These are phyloP conservation scores for Argopecten irradians DNA, from an alignment of 1,140 invertebrate species.

Conservation along the genomic window DNA sequence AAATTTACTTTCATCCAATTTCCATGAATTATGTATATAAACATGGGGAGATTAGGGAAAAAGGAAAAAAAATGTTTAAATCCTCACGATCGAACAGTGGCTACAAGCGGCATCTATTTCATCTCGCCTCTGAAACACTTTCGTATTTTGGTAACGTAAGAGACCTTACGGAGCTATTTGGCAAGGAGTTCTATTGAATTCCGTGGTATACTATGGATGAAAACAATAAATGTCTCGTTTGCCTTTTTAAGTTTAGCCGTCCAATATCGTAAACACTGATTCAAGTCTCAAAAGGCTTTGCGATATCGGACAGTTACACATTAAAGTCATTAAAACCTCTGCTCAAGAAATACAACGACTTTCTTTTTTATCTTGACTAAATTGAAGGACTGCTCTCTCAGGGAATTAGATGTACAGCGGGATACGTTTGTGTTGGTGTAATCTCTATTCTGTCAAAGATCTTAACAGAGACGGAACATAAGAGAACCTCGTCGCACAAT, in stretches of 20 bases:
- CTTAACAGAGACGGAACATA: background rate
- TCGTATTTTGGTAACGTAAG: too few relatives aligned
- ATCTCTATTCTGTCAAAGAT: background rate
- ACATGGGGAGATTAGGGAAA: too few relatives aligned
- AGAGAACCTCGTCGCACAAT: background rate
- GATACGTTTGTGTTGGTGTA: background rate
- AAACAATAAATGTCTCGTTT: background rate
- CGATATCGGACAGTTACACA: background rate
- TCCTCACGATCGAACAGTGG: too few relatives aligned
- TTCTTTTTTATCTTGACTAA: background rate
- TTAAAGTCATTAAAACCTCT: background rate
- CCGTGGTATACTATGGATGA: background rate
- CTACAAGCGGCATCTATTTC: too few relatives aligned
- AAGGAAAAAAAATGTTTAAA: too few relatives aligned
- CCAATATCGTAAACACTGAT: background rate
- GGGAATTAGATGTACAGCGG: background rate
- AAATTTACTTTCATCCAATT: too few relatives aligned
- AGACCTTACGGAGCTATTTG: too few relatives aligned
- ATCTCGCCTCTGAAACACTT: too few relatives aligned
- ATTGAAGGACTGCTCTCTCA: background rate
- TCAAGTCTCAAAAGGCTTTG: background rate
- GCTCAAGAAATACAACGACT: background rate
- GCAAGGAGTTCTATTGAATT: background rate
- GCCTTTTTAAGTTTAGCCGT: background rate
- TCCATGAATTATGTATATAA: too few relatives aligned